Base-by-base conservation (phyloP, 1,140 invertebrate genomes). In the Sitodiplosis mosellana region DNA sequence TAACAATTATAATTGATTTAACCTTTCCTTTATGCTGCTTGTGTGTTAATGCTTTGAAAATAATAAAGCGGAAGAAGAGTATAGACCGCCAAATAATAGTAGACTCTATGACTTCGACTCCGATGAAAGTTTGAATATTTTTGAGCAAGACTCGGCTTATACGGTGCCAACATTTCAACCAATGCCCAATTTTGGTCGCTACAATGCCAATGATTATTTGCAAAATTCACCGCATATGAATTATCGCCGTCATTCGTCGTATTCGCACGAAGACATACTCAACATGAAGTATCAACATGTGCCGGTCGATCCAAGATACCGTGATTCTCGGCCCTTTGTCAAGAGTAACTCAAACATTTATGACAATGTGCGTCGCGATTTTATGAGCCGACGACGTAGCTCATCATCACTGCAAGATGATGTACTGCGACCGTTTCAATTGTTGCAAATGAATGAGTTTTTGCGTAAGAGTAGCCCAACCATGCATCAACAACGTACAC, bases 261-360 rank as follows among this genome's bases (percentile, higher is more conserved):
- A 58, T 8, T 43, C 64, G 47, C 58, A 63, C 27, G 62, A 64
- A 48, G 61, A 64, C 59, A 59, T 49, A 55, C 55, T 18, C 33
- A 58, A 52, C 59, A 58, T 43, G 41, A 43, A 43, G 11, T 19
- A 12, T 18, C 41, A 43, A 4, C 58, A 63, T 48, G 58, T 62
- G 45, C 19, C 64, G 47, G 61, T 64, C 11, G 62, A 64, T 57
- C 62, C 62, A 5, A 48, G 62, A 1, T 64, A 64, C 47, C 48
- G 62, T 10, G 62, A 64, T 18, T 61, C 58, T 0, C 51, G 62
- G 27, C 59, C 61, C 21, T 61, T 64, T 27, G 61, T 60, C 2
- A 52, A 55, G 10, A 63, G 61, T 3, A 57, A 56, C 12, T 63
- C 59, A 48, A 64, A 56, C 17, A 22, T 45, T 22, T 43, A 43